Percentiles rank a stretch among this genome's conserved stretches.
Conservation (phyloP, 1,140 invertebrate species). For the Dendroctonus valens region DNA sequence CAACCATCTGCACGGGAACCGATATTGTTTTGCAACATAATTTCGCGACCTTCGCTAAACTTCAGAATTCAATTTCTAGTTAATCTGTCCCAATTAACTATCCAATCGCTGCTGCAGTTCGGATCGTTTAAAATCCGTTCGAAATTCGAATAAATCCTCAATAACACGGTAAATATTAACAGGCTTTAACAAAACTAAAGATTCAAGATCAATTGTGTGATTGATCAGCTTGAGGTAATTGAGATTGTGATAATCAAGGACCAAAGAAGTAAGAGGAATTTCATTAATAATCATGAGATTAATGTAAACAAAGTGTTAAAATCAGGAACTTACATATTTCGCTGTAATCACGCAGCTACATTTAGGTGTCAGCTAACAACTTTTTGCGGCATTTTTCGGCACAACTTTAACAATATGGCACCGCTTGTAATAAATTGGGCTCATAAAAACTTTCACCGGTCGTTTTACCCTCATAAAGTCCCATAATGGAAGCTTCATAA, state of each 20-base stretch:
- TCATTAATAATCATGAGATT: no score
- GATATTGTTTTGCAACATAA: conserved; percentile 11
- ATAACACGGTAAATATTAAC: no score
- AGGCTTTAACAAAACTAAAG: no score
- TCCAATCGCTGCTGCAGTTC: background rate
- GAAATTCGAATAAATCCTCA: no score
- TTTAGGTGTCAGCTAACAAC: conserved; percentile 11
- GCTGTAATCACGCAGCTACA: conserved; percentile 6
- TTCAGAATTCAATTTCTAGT: conserved; percentile 9
- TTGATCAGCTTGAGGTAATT: no score
- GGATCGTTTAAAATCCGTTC: no score
- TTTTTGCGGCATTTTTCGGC: conserved; percentile 21
- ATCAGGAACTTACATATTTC: no score
- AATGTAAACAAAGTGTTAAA: no score
- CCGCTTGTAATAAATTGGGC: conserved; percentile 25
- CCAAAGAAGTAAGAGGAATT: no score
- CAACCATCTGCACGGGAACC: background rate
- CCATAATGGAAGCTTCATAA: conserved; percentile 31
- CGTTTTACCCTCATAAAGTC: conserved; percentile 33
- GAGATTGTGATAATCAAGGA: no score
- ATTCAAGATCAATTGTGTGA: no score
- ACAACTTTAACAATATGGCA: conserved; percentile 26
- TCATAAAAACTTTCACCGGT: conserved; percentile 31
- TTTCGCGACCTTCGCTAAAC: conserved; percentile 5
- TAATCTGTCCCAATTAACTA: conserved; percentile 3